Evolutionary conservation across 2,888 invertebrate genomes (phyloP), one percentile per base, ranked within the genome.

Genomic region (Cryptophagus acutangulus): DNA sequence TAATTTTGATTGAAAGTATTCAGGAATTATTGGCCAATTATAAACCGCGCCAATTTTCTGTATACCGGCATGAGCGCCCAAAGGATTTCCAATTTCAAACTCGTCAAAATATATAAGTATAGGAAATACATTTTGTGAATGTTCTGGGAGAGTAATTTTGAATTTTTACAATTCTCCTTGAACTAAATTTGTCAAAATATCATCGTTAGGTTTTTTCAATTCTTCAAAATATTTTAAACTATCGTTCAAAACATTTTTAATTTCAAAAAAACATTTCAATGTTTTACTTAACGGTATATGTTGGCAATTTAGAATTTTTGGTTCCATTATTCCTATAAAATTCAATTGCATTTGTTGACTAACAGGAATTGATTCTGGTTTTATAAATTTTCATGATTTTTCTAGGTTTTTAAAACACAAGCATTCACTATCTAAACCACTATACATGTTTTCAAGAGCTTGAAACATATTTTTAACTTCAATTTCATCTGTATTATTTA

Each of bases 21-120:
- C 36, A 6, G 52, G 51, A 3, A 56, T 30, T 37, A 43, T 50
- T 13, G 49, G 40, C 2, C 54, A 2, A 3, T 44, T 40, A 25
- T 33, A 46, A 43, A 55, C 55, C 10, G 51, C 45, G 6, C 47
- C 57, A 15, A 58, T 18, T 38, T 57, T 55, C 20, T 52, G 41
- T 20, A 38, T 35, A 3, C 51, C 52, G 10, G 48, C 26, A 25
- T 52, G 55, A 4, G 48, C 44, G 10, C 51, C 53, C 14, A 55
- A 26, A 31, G 49, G 44, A 36, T 55, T 55, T 15, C 51, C 49
- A 17, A 20, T 39, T 36, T 57, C 52, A 33, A 45, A 50, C 9
- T 55, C 53, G 42, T 56, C 55, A 36, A 43, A 56, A 37, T 45
- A 55, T 4, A 14, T 26, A 15, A 36, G 17, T 20, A 20, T 20